Base-by-base conservation (phyloP, 2,113 vertebrate genomes). In the Beaufortia kweichowensis region DNA sequence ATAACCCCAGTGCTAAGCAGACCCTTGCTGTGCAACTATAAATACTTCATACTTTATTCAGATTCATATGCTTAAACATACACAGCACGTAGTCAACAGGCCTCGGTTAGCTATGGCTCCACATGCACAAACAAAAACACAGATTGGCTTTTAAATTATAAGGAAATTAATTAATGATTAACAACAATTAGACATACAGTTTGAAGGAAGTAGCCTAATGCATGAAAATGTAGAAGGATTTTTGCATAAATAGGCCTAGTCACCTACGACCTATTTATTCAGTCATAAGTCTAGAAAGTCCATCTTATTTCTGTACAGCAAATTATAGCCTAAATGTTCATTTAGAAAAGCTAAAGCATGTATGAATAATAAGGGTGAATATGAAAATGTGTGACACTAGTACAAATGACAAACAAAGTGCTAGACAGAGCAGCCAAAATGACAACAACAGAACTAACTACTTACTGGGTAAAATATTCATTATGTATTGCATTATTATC, bases 31-130 rank as follows among this genome's bases (percentile, higher is more conserved):
- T 46, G 78, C 53, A 24, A 60, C 59, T 60, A 66, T 81, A 80
- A 78, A 83, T 75, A 70, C 64, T 65, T 65, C 46, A 66, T 66
- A 57, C 70, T 81, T 77, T 66, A 75, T 82, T 80, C 75, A 70
- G 53, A 75, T 59, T 41, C 33, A 50, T 53, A 72, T 65, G 21
- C 35, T 59, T 21, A 23, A 26, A 60, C 56, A 59, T 73, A 31
- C 31, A 53, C 55, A 75, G 75, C 70, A 68, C 74, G 74, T 76
- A 76, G 75, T 80, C 77, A 61, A 60, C 48, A 50, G 78, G 55
- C 28, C 21, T 21, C 19, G 53, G 75, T 79, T 75, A 77, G 56
- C 70, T 64, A 79, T 66, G 35, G 75, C 56, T 55, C 29, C 33
- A 39, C 23, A 71, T 59, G 14, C 33, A 71, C 6, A 39, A 57